Evolutionary conservation across 1,140 invertebrate genomes (phyloP).

Genomic region (Scaptomyza pallida): DNA sequence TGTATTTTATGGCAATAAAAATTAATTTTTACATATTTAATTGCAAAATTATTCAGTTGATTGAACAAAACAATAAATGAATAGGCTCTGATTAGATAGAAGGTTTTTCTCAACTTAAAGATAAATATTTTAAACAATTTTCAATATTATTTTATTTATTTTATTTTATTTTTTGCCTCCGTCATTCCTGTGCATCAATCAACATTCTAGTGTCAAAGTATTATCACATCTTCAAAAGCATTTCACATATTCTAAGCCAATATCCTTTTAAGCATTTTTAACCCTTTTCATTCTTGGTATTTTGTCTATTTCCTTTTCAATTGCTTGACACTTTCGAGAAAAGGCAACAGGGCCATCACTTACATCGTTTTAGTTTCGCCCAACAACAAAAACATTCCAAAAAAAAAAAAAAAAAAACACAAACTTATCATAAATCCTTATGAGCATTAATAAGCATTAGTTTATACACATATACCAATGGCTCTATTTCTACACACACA

Average conservation of each 20-base stretch:
- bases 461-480: conserved; percentile 46
- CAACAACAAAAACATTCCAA: conserved; percentile 13
- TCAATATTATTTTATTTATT: too few species aligned
- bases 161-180: too few species aligned
- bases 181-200: neutral
- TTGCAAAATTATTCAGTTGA: conserved; percentile 14
- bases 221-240: too few species aligned
- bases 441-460: conserved; percentile 78
- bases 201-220: too few species aligned
- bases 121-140: too few species aligned
- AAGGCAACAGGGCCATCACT: conserved; percentile 55
- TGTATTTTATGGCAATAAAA: conserved; percentile 46
- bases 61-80: neutral
- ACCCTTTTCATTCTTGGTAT: neutral
- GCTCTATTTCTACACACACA: conserved; percentile 27
- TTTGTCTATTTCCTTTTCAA: conserved; percentile 49
- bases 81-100: neutral
- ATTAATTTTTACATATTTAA: conserved; percentile 33
- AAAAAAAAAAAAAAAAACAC: conserved; percentile 28
- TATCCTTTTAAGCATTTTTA: neutral
- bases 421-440: conserved; percentile 69
- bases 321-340: conserved; percentile 51
- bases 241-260: neutral
- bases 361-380: conserved; percentile 57
- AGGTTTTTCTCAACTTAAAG: too few species aligned